A percentile compares a stretch with the other conserved stretches of the same genome.
Evolutionary conservation across 2,888 invertebrate genomes (phyloP).

Genomic region (Callosobruchus maculatus): DNA sequence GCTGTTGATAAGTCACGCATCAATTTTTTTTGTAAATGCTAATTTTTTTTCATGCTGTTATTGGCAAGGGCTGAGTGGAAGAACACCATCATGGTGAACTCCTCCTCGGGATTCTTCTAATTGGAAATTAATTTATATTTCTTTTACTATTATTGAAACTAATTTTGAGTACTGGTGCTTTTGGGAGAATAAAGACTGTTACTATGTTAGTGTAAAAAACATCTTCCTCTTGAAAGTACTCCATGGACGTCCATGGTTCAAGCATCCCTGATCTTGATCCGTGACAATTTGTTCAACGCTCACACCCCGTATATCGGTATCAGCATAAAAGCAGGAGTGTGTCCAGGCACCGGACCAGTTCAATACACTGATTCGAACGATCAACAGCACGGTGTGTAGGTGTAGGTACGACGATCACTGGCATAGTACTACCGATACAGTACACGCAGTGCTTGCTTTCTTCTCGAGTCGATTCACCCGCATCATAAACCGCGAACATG

Average conservation of each 20-base stretch:
- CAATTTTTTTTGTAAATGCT: too few species aligned
- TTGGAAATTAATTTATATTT: too few species aligned
- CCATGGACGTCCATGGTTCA: not conserved
- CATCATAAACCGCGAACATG: not conserved
- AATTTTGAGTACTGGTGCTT: too few species aligned
- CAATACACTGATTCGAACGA: not conserved
- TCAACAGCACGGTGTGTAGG: not conserved
- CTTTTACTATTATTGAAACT: too few species aligned
- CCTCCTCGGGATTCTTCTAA: too few species aligned
- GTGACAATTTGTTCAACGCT: not conserved
- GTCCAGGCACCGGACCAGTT: not conserved
- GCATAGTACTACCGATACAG: not conserved
- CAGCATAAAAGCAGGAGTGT: not conserved
- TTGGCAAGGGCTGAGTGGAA: too few species aligned
- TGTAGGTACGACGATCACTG: not conserved
- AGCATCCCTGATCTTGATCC: not conserved
- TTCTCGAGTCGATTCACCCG: not conserved
- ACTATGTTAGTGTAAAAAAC: too few species aligned
- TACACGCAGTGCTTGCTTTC: not conserved
- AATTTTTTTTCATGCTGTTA: too few species aligned
- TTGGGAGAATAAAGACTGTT: too few species aligned
- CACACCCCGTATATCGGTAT: not conserved
- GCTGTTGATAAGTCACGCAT: too few species aligned
- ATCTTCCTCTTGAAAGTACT: not conserved
- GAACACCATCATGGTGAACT: too few species aligned